Evolutionary conservation across 23 tunicate species (phyloP), one percentile per base, ranked within the genome.

Genomic region (Oikopleura vanhoeffeni): DNA sequence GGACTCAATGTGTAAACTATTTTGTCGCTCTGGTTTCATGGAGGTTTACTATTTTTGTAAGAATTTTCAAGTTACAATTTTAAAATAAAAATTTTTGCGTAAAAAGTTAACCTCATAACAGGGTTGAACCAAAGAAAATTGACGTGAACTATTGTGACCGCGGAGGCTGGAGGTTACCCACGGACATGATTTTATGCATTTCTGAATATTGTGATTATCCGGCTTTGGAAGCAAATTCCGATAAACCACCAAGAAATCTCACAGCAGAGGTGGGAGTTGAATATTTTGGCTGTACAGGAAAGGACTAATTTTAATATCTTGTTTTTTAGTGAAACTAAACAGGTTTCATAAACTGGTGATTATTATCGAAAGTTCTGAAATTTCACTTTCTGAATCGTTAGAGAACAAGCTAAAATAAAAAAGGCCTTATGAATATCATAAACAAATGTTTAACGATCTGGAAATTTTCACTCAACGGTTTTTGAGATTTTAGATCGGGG

Each of bases 191-290:
- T 71, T 38, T 18, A 32, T 71, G 79, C 32, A 24, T 71, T 71
- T 30, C 79, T 32, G 79, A 71, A 71, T 71, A 71, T 30, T 71
- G 79, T 71, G 32, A 13, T 38, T 71, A 71, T 71, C 79, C 79
- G 27, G 32, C 79, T 18, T 49, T 49, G 24, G 18, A 8, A 49
- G n/a, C n/a, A n/a, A 8, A 13, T 24, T 49, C 64, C 13, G 24
- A 49, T 8, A 8, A 49, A 8, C 64, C 24, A 13, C 64, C 64
- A 24, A 13, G 64, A 24, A 49, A 49, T 49, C 24, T 49, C 18
- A 8, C 64, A 49, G 64, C 64, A 8, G 64, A 49, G 13, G 64
- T 8, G 24, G 64, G 64, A 8, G 64, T 49, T 24, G 64, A 49
- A 8, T 49, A 49, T 49, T 49, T 49, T 49, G 64, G 64, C 64